phyloP scores from a whole-genome alignment of 1,140 invertebrate species.

The Pentalonia nigronervosa region DNA sequence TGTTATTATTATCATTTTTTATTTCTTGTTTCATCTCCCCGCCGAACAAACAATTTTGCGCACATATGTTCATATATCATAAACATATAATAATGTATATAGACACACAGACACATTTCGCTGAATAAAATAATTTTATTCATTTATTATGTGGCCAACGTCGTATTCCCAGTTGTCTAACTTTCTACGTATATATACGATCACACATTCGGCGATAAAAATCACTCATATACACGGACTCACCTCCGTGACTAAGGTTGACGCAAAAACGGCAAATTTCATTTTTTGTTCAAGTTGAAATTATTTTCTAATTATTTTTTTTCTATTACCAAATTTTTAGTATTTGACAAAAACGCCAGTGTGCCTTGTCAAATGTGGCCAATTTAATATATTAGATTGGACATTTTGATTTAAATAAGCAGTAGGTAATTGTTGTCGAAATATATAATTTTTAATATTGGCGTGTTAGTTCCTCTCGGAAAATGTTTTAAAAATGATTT shows the following conservation, averaged over 20 bases:
- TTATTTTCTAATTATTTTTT: not conserved
- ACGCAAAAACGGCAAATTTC: not conserved
- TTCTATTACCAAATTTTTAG: no score
- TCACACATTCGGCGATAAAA: not conserved
- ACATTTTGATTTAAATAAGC: not conserved
- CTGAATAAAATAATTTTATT: not conserved
- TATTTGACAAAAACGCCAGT: no score
- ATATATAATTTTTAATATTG: not conserved
- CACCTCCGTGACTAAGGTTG: not conserved
- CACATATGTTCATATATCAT: not conserved
- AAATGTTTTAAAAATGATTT: not conserved
- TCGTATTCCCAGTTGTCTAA: not conserved
- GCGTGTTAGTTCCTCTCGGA: not conserved
- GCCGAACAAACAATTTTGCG: not conserved
- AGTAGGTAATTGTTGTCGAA: not conserved
- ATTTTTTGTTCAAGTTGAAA: not conserved
- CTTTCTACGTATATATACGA: not conserved
- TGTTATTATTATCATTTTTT: not conserved
- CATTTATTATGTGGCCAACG: not conserved
- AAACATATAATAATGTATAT: not conserved
- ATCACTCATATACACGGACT: not conserved
- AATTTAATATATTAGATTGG: no score
- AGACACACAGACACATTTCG: not conserved
- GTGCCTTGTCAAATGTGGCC: no score
- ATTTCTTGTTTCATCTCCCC: not conserved